Percentiles rank a stretch among this genome's conserved stretches.
Evolutionary conservation across 2,888 invertebrate species (phyloP).

Genomic region (Acrobasis consociella): DNA sequence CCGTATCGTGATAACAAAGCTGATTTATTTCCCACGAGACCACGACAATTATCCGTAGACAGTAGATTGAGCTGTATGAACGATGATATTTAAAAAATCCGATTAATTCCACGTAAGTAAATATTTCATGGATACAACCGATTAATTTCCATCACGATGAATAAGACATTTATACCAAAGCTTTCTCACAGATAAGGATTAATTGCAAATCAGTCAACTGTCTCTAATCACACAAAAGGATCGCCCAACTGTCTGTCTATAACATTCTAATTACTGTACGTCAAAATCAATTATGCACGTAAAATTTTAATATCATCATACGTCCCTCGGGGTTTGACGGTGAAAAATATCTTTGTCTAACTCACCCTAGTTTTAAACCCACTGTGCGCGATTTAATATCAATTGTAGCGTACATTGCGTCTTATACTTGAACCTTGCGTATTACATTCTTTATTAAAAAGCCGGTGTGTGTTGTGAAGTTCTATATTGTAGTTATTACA

Average conservation of each 20-base stretch:
- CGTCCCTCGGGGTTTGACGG: constrained; percentile 48
- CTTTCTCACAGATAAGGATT: constrained; percentile 54
- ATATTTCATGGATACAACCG: not conserved
- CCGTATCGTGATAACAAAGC: not conserved
- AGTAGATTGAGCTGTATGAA: constrained; percentile 1
- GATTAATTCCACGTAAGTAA: constrained; percentile 23
- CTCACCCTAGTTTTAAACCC: constrained; percentile 28
- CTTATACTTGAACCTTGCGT: not conserved
- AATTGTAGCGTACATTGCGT: constrained; percentile 22
- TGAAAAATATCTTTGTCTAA: constrained; percentile 27
- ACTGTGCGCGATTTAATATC: constrained; percentile 28
- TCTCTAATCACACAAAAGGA: constrained; percentile 61
- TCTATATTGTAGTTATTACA: constrained; percentile 24
- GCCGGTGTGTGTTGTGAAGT: constrained; percentile 21
- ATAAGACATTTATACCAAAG: constrained; percentile 34
- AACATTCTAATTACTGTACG: constrained; percentile 63
- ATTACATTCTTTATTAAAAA: constrained; percentile 2
- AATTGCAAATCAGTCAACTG: constrained; percentile 55
- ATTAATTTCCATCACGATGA: constrained; percentile 22
- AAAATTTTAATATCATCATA: constrained; percentile 71
- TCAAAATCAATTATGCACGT: constrained; percentile 75
- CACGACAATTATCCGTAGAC: not conserved
- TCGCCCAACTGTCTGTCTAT: constrained; percentile 48
- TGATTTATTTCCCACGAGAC: constrained; percentile 6
- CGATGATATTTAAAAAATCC: constrained; percentile 16